These are phyloP conservation scores for Mimumesa dahlbomi DNA, from an alignment of 2,888 invertebrate species.

Conservation along the genomic window DNA sequence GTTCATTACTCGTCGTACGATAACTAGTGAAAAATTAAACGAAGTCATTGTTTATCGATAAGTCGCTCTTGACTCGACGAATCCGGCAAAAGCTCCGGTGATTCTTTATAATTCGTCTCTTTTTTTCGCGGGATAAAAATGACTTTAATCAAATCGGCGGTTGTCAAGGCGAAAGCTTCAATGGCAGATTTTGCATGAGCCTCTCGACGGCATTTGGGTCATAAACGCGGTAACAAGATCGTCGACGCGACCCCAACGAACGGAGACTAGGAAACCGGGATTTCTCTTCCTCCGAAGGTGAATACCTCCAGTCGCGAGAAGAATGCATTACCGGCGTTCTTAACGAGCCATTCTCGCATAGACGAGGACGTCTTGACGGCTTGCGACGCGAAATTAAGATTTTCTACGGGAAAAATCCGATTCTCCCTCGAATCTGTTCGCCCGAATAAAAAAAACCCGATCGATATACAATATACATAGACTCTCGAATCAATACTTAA, in stretches of 20 bases:
- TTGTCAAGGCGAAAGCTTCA: background rate
- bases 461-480: no score
- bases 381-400: constrained; percentile 1
- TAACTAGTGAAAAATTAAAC: background rate
- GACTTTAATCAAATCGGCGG: constrained; percentile 3
- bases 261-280: constrained; percentile 18
- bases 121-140: background rate
- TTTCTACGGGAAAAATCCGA: background rate
- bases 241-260: constrained; percentile 27
- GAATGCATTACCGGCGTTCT: constrained; percentile 32
- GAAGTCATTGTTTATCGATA: background rate
- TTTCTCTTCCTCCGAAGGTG: constrained; percentile 18
- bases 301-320: constrained; percentile 9
- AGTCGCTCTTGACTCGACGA: constrained; percentile 3
- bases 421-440: background rate
- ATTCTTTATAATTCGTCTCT: no score
- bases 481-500: no score
- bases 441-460: background rate
- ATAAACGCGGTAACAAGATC: constrained; percentile 47
- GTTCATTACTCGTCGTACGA: background rate
- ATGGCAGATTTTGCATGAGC: constrained; percentile 27
- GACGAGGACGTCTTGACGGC: constrained; percentile 7
- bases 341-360: constrained; percentile 26
- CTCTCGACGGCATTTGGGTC: constrained; percentile 23
- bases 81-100: background rate